phyloP scores from a whole-genome alignment of 2,113 vertebrate genomes.

The Chunga burmeisteri region DNA sequence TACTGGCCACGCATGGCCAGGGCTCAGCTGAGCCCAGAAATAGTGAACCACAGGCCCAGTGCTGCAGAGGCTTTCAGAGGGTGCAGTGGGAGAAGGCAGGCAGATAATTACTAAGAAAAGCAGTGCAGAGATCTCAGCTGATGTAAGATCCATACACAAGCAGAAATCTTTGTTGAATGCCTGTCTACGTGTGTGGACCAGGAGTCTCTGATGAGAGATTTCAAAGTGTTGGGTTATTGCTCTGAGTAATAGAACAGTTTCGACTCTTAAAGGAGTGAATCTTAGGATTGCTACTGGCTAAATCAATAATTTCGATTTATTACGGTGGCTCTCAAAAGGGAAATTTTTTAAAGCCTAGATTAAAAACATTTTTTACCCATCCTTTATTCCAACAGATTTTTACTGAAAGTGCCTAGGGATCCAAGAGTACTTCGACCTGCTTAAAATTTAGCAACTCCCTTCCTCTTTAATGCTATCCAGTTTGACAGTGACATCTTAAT shows the following conservation, averaged over 20 bases:
- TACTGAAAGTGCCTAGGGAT: constrained; percentile 9
- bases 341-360: constrained; percentile 55
- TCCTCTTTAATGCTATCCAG: not conserved
- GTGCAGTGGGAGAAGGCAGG: not conserved
- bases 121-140: not conserved
- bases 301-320: constrained; percentile 65
- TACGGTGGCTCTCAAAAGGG: constrained; percentile 47
- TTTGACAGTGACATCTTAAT: constrained; percentile 56
- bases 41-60: not conserved
- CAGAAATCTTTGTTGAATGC: not conserved
- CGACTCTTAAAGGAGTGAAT: not conserved
- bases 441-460: constrained; percentile 31
- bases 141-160: not conserved
- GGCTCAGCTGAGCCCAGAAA: not conserved
- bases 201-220: constrained; percentile 32
- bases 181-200: not conserved
- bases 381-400: constrained; percentile 56
- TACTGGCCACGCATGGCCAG: not conserved
- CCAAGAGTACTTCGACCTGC: not conserved
- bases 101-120: not conserved
- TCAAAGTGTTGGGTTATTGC: not conserved
- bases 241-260: constrained; percentile 20
- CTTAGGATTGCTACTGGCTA: not conserved
- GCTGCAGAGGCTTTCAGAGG: not conserved
- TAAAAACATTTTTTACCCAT: constrained; percentile 53